Conservation (phyloP, 2,888 invertebrate species). For the Monopis laevigella region DNA sequence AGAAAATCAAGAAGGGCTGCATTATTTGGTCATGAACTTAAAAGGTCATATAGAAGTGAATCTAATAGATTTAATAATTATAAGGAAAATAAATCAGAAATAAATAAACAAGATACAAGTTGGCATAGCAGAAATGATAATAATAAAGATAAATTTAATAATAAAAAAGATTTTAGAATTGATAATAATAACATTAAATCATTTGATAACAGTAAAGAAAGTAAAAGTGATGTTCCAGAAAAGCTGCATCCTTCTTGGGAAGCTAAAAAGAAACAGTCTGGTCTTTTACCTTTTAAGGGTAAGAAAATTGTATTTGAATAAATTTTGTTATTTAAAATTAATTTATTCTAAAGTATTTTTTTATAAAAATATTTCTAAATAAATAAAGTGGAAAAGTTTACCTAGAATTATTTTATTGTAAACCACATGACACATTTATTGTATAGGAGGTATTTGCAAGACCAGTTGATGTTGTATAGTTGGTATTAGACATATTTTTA, state of each 20-base stretch:
- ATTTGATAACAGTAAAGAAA: constrained; percentile 16
- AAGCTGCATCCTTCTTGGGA: constrained; percentile 66
- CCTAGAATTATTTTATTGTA: too few species aligned
- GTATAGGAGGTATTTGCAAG: too few species aligned
- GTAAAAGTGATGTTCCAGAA: constrained; percentile 30
- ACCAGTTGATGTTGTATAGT: too few species aligned
- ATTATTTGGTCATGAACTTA: constrained; percentile 52
- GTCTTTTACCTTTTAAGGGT: constrained; percentile 52
- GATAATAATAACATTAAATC: constrained; percentile 14
- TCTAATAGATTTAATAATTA: constrained; percentile 18
- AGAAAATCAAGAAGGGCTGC: constrained; percentile 50
- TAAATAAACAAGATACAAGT: constrained; percentile 17
- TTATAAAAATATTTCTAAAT: too few species aligned
- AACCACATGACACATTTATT: too few species aligned
- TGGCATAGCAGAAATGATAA: constrained; percentile 19
- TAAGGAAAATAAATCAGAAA: constrained; percentile 16
- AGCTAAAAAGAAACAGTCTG: constrained; percentile 55
- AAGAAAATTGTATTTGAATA: constrained; percentile 54
- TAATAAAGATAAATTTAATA: constrained; percentile 21
- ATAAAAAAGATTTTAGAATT: constrained; percentile 6
- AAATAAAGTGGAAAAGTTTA: too few species aligned
- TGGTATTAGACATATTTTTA: too few species aligned
- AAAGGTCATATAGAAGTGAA: constrained; percentile 19
- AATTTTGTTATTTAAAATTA: not conserved
- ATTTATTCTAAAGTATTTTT: too few species aligned